Conservation (phyloP, 1,140 invertebrate species). For the Adelges cooleyi region DNA sequence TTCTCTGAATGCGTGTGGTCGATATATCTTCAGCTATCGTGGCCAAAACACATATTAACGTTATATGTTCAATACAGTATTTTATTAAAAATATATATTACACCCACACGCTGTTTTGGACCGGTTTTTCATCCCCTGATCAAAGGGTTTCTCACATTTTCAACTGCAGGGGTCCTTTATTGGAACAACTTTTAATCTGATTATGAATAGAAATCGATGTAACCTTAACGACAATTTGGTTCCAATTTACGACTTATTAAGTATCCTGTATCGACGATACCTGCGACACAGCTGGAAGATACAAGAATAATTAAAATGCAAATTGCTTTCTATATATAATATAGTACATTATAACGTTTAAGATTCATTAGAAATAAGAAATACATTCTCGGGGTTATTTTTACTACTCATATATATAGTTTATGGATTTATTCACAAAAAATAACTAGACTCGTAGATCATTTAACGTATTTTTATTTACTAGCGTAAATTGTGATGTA, state of each 20-base stretch:
- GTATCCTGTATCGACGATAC: background rate
- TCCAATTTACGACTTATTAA: conserved; percentile 8
- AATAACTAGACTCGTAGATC: too few relatives aligned
- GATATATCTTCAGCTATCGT: background rate
- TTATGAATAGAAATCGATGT: background rate
- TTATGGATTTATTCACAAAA: too few relatives aligned
- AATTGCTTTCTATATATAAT: too few relatives aligned
- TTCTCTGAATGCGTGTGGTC: background rate
- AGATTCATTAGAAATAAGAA: background rate
- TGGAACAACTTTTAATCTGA: background rate
- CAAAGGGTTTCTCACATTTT: conserved; percentile 19
- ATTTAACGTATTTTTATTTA: too few relatives aligned
- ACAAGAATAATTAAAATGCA: background rate
- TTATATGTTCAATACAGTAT: conserved; percentile 18
- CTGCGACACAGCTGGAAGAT: background rate
- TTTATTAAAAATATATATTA: too few relatives aligned
- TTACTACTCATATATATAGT: too few relatives aligned
- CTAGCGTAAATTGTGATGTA: too few relatives aligned
- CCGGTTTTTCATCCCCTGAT: conserved; percentile 19
- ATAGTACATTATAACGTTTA: background rate
- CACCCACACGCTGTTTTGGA: conserved; percentile 16
- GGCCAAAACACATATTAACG: conserved; percentile 9
- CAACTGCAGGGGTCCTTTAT: conserved; percentile 3
- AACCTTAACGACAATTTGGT: background rate
- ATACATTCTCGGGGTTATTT: background rate